A percentile compares a stretch with the other conserved stretches of the same genome.
Conservation (phyloP, 2,113 vertebrate genomes). For the Pionites leucogaster region DNA sequence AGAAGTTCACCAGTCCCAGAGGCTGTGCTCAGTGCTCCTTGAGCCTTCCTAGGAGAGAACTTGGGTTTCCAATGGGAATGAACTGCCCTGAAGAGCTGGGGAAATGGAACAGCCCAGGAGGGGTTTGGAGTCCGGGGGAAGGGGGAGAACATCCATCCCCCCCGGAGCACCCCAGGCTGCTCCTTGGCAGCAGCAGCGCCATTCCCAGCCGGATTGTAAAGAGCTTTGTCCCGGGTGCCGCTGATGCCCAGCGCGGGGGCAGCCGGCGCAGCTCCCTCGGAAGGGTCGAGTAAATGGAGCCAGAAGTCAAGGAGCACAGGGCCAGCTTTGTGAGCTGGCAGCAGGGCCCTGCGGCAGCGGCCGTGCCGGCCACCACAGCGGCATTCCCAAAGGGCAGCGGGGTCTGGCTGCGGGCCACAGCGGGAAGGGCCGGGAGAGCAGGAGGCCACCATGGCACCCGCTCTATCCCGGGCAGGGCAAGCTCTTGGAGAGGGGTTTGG, state of each 20-base stretch:
- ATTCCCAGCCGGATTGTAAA: fast-evolving
- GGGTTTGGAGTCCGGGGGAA: neutral
- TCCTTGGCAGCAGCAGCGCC: neutral
- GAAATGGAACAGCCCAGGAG: neutral
- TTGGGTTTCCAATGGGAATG: neutral
- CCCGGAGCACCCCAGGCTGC: fast-evolving
- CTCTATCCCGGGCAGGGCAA: neutral
- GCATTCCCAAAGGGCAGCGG: neutral
- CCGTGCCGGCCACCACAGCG: neutral
- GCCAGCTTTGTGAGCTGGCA: neutral
- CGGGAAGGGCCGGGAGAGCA: neutral
- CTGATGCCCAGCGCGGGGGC: neutral
- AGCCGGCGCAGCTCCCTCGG: neutral
- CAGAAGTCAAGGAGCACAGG: conserved; percentile 48
- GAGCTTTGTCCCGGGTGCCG: neutral
- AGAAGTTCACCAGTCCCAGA: neutral
- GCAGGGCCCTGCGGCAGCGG: neutral
- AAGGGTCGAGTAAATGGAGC: conserved; percentile 48
- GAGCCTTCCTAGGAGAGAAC: neutral
- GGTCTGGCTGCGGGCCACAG: fast-evolving
- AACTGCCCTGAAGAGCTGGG: neutral
- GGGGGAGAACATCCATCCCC: neutral
- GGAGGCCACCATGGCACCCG: neutral
- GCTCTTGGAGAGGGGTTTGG: neutral
- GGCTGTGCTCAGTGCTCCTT: fast-evolving